Evolutionary conservation across 2,888 invertebrate species (phyloP).

Genomic region (Macrostomum cliftonense): DNA sequence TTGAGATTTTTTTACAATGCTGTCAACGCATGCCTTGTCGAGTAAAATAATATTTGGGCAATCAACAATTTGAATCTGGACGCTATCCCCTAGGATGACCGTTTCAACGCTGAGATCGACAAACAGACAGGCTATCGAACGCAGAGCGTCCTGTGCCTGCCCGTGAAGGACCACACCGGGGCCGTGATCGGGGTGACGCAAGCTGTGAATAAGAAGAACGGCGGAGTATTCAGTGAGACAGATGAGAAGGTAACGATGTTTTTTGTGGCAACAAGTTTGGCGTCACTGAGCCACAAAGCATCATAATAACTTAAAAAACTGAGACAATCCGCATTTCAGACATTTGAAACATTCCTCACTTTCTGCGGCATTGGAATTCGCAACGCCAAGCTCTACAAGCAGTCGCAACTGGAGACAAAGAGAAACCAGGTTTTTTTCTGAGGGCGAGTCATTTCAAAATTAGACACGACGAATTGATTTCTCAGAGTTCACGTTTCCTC

Average conservation of each 20-base stretch:
- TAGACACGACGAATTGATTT: too few relatives aligned
- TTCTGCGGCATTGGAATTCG: conserved; percentile 33
- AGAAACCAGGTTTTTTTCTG: conserved; percentile 29
- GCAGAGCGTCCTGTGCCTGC: conserved; percentile 29
- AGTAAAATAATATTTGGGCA: too few relatives aligned
- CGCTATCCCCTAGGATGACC: conserved; percentile 24
- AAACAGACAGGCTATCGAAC: conserved; percentile 29
- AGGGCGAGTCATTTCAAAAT: too few relatives aligned
- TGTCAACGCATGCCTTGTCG: too few relatives aligned
- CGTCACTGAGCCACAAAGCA: too few relatives aligned
- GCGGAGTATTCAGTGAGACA: conserved; percentile 38
- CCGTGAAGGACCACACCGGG: conserved; percentile 29
- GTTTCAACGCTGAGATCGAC: conserved; percentile 32
- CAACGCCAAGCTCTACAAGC: conserved; percentile 33
- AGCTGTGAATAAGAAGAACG: conserved; percentile 27
- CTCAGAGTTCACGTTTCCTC: too few relatives aligned
- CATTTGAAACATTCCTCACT: conserved; percentile 30
- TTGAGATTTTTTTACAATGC: too few relatives aligned
- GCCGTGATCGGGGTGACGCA: conserved; percentile 34
- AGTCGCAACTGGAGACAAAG: conserved; percentile 28
- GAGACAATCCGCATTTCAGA: conserved; percentile 23
- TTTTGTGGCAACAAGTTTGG: too few relatives aligned
- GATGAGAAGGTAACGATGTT: conserved; percentile 52
- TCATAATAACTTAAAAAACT: too few relatives aligned
- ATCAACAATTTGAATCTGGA: background rate